Percentiles rank a stretch among this genome's conserved stretches.
Evolutionary conservation across 1,140 invertebrate species (phyloP).

Genomic region (Pseudachorutes palmiensis): DNA sequence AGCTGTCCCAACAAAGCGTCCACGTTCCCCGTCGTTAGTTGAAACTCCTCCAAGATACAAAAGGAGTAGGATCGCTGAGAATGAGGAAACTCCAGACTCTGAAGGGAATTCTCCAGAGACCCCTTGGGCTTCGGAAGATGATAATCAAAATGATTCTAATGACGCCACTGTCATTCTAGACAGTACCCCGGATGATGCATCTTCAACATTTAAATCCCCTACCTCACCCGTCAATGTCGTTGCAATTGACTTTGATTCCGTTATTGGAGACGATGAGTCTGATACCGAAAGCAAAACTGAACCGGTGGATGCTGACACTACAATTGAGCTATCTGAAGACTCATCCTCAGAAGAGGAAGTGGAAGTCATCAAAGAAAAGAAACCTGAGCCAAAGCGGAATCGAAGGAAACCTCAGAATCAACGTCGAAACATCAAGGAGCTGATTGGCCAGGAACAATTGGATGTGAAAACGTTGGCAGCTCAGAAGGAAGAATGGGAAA

Average conservation of each 20-base stretch:
- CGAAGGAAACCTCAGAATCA: constrained; percentile 36
- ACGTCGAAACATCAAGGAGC: constrained; percentile 76
- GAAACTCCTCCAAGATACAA: not conserved
- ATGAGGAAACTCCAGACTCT: not conserved
- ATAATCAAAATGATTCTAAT: too few relatives aligned
- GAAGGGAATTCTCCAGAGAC: not conserved
- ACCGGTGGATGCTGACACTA: constrained; percentile 42
- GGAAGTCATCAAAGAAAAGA: constrained; percentile 39
- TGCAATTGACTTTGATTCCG: not conserved
- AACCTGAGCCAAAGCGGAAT: constrained; percentile 35
- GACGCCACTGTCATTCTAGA: too few relatives aligned
- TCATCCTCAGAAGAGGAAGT: constrained; percentile 40
- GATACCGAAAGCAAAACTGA: constrained; percentile 21
- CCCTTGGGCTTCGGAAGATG: not conserved
- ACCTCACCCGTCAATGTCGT: not conserved
- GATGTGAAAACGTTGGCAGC: constrained; percentile 85
- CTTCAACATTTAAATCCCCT: not conserved
- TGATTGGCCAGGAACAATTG: constrained; percentile 82
- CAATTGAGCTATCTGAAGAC: constrained; percentile 39
- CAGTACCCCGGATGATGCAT: too few relatives aligned
- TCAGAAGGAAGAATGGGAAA: constrained; percentile 82
- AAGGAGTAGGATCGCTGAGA: not conserved
- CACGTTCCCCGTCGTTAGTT: not conserved
- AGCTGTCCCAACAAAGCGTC: not conserved
- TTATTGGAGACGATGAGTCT: not conserved